These are phyloP conservation scores for Sebastolobus altivelis DNA, from an alignment of 2,797 vertebrate genomes.

Conservation along the genomic window DNA sequence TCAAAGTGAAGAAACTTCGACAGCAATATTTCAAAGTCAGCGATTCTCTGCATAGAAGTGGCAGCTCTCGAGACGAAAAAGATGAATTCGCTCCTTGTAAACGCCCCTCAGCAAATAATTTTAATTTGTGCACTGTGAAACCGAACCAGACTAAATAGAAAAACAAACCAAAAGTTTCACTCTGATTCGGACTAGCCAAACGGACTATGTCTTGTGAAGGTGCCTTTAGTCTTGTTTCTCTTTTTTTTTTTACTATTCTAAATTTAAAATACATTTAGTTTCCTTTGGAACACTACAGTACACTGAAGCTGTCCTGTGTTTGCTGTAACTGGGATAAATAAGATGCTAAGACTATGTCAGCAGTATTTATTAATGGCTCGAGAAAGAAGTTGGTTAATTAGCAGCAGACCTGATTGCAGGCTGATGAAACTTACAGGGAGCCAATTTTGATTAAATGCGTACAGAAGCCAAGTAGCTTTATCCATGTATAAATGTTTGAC, in stretches of 20 bases:
- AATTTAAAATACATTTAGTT: not conserved
- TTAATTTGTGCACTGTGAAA: too few species aligned
- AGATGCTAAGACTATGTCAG: constrained; percentile 10
- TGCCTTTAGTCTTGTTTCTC: not conserved
- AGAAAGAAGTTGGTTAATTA: constrained; percentile 27
- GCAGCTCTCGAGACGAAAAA: too few species aligned
- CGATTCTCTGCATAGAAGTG: too few species aligned
- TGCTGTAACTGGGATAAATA: not conserved
- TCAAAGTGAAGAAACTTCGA: too few species aligned
- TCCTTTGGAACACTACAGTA: not conserved
- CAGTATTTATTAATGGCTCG: constrained; percentile 15
- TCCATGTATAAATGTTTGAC: constrained; percentile 15
- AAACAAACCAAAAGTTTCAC: too few species aligned
- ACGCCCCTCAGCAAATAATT: too few species aligned
- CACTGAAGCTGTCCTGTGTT: not conserved
- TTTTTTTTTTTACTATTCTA: not conserved
- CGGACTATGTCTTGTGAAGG: too few species aligned
- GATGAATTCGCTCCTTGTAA: too few species aligned
- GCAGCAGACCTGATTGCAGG: constrained; percentile 2
- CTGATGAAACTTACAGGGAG: constrained; percentile 12
- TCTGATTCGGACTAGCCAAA: too few species aligned
- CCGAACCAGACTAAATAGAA: too few species aligned
- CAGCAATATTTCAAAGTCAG: too few species aligned
- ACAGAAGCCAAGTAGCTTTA: not conserved
- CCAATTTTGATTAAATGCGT: not conserved